These are phyloP conservation scores for Xiphophorus maculatus DNA, from an alignment of 2,113 vertebrate species.

Conservation along the genomic window DNA sequence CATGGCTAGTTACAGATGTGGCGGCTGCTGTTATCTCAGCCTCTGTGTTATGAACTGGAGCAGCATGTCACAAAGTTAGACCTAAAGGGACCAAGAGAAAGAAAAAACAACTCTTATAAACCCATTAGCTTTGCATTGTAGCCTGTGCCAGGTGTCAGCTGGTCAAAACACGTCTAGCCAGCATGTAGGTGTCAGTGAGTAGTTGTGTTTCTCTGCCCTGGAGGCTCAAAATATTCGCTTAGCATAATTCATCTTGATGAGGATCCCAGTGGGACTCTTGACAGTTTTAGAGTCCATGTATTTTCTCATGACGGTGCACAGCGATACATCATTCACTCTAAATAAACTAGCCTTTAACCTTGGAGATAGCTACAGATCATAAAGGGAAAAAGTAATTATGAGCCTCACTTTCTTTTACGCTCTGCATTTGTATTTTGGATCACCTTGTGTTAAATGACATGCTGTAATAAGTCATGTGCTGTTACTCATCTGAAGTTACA, in stretches of 20 bases:
- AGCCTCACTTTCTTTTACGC: neutral
- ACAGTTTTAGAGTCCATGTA: slow-evolving; percentile 29
- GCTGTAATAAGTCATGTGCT: neutral
- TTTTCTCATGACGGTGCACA: slow-evolving; percentile 35
- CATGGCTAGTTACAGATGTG: slow-evolving; percentile 45
- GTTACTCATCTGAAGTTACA: neutral
- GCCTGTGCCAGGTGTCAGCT: slow-evolving; percentile 29
- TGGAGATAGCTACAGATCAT: neutral
- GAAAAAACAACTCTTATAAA: slow-evolving; percentile 51
- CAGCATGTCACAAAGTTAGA: slow-evolving; percentile 54
- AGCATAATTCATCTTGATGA: slow-evolving; percentile 58
- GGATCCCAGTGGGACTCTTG: slow-evolving; percentile 23
- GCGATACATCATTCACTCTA: slow-evolving; percentile 19
- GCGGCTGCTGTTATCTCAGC: slow-evolving; percentile 39
- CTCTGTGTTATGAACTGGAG: slow-evolving; percentile 38
- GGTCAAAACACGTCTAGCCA: slow-evolving; percentile 17
- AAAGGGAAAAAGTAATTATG: neutral
- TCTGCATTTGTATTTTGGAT: neutral
- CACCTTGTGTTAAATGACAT: neutral
- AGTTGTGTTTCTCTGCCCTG: slow-evolving; percentile 19
- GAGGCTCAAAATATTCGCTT: slow-evolving; percentile 40
- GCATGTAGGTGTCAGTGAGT: slow-evolving; percentile 8
- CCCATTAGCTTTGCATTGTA: slow-evolving; percentile 48
- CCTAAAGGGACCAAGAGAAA: slow-evolving; percentile 23
- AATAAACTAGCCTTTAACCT: slow-evolving; percentile 13